phyloP scores from a whole-genome alignment of 2,113 vertebrate species.

The Trogon surrucura region DNA sequence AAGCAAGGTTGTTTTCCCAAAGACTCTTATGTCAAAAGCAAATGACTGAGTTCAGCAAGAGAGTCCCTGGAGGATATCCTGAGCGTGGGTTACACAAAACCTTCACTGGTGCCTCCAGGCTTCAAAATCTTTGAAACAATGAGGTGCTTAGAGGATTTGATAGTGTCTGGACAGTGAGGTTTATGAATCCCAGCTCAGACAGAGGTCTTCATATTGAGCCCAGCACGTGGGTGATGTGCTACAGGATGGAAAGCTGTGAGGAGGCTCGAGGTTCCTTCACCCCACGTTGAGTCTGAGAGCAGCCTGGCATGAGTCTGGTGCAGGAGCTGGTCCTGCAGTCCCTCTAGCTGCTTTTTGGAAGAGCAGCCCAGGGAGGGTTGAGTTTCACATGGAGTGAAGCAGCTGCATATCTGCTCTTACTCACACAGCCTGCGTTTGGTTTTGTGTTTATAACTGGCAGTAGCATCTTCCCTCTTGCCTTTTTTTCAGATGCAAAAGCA shows the following conservation, averaged over 20 bases:
- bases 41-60: not conserved
- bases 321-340: not conserved
- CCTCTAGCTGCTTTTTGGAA: not conserved
- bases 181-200: not conserved
- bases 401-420: not conserved
- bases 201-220: not conserved
- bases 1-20: not conserved
- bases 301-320: not conserved
- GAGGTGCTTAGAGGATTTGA: not conserved
- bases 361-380: not conserved
- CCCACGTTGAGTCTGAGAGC: not conserved
- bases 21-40: not conserved
- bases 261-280: not conserved
- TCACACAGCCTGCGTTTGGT: not conserved
- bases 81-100: not conserved
- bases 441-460: not conserved
- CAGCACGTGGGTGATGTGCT: not conserved
- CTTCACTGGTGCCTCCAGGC: not conserved
- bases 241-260: not conserved
- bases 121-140: not conserved
- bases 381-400: not conserved
- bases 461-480: not conserved
- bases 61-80: not conserved
- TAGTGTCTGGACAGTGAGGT: not conserved
- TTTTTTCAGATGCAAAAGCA: not conserved